Base-by-base conservation (phyloP, 2,888 invertebrate species). In the Drosophila sordidapex region DNA sequence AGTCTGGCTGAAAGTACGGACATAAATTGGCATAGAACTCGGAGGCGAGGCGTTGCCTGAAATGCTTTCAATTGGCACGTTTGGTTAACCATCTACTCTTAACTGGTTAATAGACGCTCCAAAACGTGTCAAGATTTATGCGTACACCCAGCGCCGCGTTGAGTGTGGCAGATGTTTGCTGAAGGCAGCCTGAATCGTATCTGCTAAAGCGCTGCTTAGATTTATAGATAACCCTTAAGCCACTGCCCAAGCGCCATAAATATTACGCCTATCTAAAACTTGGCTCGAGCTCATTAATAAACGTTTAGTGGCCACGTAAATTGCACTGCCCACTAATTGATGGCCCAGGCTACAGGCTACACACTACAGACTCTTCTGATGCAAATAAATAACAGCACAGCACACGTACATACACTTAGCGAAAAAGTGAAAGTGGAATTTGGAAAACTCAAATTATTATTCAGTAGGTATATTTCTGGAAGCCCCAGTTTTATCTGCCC, bases 281-380 rank as follows among this genome's bases (percentile, higher is more conserved):
- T 73, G 79, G 59, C 72, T 79, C 8, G 53, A 31, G 33, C 84
- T 83, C 84, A 89, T 85, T 85, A 89, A 87, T 85, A 85, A 83
- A 62, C 87, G 84, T 85, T 85, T 85, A 89, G 76, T 65, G 83
- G 62, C 83, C 69, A 62, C 60, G 73, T 51, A 66, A 70, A 74
- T 57, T 63, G 71, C 68, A 10, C 49, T 38, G 65, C 68, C 66
- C 70, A 71, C 81, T 85, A 85, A 89, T 85, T 85, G 87, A 66
- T 25, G 53, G 51, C 25, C 53, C 46, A 35, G 63, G 29, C 46
- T 15, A 15, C 46, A 15, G 46, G 21, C 6, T 6, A 4, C 15
- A 5, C 21, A 21, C 57, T 43, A 1, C n/a, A 21, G 51, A 27
- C 58, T 11, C 25, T 31, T 27, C 56, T 48, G 64, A 2, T 29